A percentile compares a stretch with the other conserved stretches of the same genome.
Conservation (phyloP, 2,797 vertebrate genomes). For the Onychomys leucogaster region DNA sequence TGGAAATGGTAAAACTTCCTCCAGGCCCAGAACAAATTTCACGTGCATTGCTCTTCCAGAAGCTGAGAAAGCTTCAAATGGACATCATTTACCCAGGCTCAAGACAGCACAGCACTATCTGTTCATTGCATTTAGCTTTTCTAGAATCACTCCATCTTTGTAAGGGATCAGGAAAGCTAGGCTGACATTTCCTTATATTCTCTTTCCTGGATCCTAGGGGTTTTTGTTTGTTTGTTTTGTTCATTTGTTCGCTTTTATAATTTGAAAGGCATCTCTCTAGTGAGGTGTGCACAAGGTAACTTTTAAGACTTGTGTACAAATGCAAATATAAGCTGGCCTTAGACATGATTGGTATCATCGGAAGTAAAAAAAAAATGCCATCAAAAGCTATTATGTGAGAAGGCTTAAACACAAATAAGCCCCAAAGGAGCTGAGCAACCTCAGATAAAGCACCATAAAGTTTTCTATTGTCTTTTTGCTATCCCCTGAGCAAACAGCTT, state of each 20-base stretch:
- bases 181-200: neutral
- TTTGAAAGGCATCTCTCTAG: neutral
- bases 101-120: neutral
- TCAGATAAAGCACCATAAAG: neutral
- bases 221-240: neutral
- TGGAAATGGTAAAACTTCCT: slow-evolving; percentile 29
- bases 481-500: neutral
- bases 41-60: neutral
- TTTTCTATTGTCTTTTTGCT: neutral
- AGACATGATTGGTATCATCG: neutral
- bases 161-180: neutral
- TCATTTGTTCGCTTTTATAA: neutral
- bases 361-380: slow-evolving; percentile 10
- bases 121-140: slow-evolving; percentile 12
- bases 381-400: neutral
- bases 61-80: slow-evolving; percentile 19
- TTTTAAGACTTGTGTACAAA: neutral
- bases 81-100: neutral
- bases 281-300: neutral
- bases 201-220: neutral
- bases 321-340: neutral
- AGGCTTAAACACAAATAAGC: neutral
- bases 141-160: slow-evolving; percentile 30
- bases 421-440: neutral
- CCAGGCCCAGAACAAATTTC: slow-evolving; percentile 35